phyloP scores from a whole-genome alignment of 2,888 invertebrate species.

The Tetropium fuscum region DNA sequence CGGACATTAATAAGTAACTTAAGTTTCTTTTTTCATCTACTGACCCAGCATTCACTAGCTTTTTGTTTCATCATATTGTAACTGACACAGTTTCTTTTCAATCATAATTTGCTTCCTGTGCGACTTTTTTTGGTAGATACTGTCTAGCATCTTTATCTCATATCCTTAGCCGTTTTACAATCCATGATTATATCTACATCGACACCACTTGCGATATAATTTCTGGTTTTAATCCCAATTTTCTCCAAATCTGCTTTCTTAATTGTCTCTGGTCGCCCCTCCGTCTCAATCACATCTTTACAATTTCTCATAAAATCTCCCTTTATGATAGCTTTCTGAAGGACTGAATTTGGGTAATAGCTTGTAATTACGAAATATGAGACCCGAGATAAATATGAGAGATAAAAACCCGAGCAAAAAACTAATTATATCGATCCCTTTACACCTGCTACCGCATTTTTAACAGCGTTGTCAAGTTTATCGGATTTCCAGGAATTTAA shows the following conservation, averaged over 20 bases:
- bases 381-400: too few relatives aligned
- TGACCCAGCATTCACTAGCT: background rate
- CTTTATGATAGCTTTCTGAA: background rate
- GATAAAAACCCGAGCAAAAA: too few relatives aligned
- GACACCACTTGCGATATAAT: background rate
- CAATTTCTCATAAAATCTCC: background rate
- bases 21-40: slow-evolving; percentile 11
- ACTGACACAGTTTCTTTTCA: slow-evolving; percentile 7
- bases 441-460: too few relatives aligned
- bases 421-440: too few relatives aligned
- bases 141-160: background rate
- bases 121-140: background rate
- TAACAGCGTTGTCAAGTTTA: too few relatives aligned
- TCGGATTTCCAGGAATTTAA: too few relatives aligned
- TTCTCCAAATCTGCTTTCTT: background rate
- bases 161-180: background rate
- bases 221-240: slow-evolving; percentile 3
- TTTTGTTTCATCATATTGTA: slow-evolving; percentile 4
- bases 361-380: too few relatives aligned
- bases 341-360: too few relatives aligned
- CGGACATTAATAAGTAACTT: slow-evolving; percentile 14
- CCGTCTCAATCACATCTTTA: background rate
- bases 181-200: background rate
- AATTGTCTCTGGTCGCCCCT: background rate
- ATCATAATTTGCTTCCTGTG: background rate